Base-by-base conservation (phyloP, 2,113 vertebrate genomes). In the Periophthalmodon schlosseri region DNA sequence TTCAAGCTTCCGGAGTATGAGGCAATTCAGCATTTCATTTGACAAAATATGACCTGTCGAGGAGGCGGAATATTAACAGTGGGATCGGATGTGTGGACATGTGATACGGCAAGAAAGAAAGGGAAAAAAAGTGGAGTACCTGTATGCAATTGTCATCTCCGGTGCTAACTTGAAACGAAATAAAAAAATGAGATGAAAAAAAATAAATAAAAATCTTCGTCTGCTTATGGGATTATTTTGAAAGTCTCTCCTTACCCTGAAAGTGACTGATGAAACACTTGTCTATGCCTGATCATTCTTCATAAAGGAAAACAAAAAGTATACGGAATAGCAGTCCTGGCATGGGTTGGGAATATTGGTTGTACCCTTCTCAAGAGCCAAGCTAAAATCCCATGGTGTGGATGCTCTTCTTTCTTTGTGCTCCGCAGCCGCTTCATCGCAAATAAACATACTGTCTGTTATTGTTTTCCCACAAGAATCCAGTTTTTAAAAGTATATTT, bases 381-480 rank as follows among this genome's bases (percentile, higher is more conserved):
- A 85, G 80, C 16, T 11, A 85, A 80, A 91, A 77, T 89, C 89
- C 91, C 89, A 66, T 50, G 88, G 89, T 77, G 68, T 86, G 71
- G 85, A 68, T 87, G 83, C 57, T 24, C 23, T 83, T 89, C 81
- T 90, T 87, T 91, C 89, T 91, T 91, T 91, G 86, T 93, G 87
- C 84, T 84, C 76, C 84, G 88, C 79, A 88, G 87, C 79, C 87
- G 87, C 84, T 89, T 89, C 88, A 91, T 88, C 82, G 77, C 90
- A 91, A 93, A 93, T 93, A 93, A 91, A 93, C 91, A 91, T 89
- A 88, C 89, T 91, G 90, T 87, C 90, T 93, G 89, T 91, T 91
- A 91, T 90, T 90, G 88, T 91, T 89, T 88, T 91, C 89, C 91
- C 90, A 73, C 64, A 88, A 88, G 91, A 90, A 89, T 83, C 68